Conservation (phyloP, 2,113 vertebrate species). For the Cyanoliseus patagonus region DNA sequence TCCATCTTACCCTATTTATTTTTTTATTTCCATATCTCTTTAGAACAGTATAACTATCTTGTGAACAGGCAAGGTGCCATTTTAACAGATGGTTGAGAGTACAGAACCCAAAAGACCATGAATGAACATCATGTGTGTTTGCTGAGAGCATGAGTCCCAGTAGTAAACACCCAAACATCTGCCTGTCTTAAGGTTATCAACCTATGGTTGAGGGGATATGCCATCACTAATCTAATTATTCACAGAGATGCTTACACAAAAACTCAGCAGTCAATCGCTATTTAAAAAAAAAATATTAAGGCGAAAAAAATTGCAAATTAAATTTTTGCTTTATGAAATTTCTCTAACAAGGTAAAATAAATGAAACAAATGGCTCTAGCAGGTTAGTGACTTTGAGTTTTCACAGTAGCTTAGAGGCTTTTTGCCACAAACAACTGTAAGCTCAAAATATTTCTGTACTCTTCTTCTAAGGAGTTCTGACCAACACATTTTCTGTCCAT, state of each 20-base stretch:
- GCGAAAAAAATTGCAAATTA: not conserved
- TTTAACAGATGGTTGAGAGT: slow-evolving; percentile 57
- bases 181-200: slow-evolving; percentile 59
- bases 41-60: slow-evolving; percentile 11
- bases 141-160: slow-evolving; percentile 27
- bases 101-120: slow-evolving; percentile 53
- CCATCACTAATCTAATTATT: slow-evolving; percentile 8
- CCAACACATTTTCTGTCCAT: slow-evolving; percentile 10
- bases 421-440: not conserved
- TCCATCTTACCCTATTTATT: not conserved
- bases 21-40: not conserved
- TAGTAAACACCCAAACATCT: slow-evolving; percentile 54
- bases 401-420: not conserved
- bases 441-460: not conserved
- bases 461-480: slow-evolving; percentile 21
- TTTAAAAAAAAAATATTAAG: not conserved
- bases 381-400: slow-evolving; percentile 2
- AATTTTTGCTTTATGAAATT: not conserved
- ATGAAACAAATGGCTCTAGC: not conserved
- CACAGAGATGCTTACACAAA: not conserved
- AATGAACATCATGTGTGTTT: slow-evolving; percentile 60
- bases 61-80: slow-evolving; percentile 43
- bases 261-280: not conserved
- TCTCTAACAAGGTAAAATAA: not conserved
- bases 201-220: slow-evolving; percentile 18